Evolutionary conservation across 2,113 vertebrate species (phyloP).

Genomic region (Machaerirhynchus nigripectus): DNA sequence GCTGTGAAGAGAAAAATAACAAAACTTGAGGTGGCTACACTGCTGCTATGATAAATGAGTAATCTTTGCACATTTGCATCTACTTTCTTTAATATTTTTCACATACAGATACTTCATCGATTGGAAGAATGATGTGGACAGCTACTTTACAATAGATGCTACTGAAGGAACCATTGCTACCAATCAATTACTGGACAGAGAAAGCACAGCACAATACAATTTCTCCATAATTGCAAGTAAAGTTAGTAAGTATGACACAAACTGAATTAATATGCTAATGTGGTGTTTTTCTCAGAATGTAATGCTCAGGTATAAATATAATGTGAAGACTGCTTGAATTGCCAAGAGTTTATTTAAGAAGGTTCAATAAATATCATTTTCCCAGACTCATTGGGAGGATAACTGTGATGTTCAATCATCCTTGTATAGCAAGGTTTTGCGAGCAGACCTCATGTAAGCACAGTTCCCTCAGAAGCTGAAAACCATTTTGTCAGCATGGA

Average conservation of each 20-base stretch:
- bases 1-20: conserved; percentile 37
- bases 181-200: conserved; percentile 91
- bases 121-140: conserved; percentile 91
- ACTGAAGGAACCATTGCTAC: conserved; percentile 93
- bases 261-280: conserved; percentile 12
- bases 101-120: conserved; percentile 90
- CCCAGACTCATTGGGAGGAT: not conserved
- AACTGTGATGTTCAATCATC: not conserved
- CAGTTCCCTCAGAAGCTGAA: not conserved
- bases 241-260: conserved; percentile 90
- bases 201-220: conserved; percentile 90
- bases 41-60: conserved; percentile 51
- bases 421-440: not conserved
- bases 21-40: conserved; percentile 3
- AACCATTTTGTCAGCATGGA: not conserved
- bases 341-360: not conserved
- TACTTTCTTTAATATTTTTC: conserved; percentile 39
- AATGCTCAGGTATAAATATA: not conserved
- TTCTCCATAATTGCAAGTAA: conserved; percentile 95
- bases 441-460: not conserved
- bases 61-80: conserved; percentile 57
- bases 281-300: not conserved
- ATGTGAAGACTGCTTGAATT: not conserved
- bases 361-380: not conserved
- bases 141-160: conserved; percentile 91